These are phyloP conservation scores for Telmatherina bonti DNA, from an alignment of 2,797 vertebrate genomes.

Conservation along the genomic window DNA sequence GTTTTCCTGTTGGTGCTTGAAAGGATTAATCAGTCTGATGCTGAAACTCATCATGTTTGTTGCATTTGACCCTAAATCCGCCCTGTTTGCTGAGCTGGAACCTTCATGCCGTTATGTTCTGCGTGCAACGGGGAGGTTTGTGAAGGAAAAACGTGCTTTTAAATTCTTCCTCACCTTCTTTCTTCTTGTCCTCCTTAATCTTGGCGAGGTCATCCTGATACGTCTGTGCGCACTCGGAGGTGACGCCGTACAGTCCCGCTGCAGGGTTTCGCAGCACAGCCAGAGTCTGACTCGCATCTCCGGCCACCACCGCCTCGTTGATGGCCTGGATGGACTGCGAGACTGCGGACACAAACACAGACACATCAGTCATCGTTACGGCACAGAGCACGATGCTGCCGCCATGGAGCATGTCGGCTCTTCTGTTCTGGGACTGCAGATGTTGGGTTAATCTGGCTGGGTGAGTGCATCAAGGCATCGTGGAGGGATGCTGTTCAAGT, in stretches of 20 bases:
- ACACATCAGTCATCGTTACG: neutral
- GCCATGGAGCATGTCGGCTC: no score
- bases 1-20: neutral
- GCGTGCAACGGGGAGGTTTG: neutral
- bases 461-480: no score
- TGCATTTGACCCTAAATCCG: neutral
- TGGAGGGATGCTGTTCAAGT: no score
- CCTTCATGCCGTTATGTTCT: neutral
- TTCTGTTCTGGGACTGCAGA: no score
- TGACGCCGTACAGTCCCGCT: slow-evolving; percentile 93
- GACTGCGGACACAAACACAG: slow-evolving; percentile 75
- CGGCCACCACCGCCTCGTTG: slow-evolving; percentile 90
- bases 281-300: slow-evolving; percentile 86
- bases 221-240: slow-evolving; percentile 89
- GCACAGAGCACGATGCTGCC: no score
- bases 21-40: neutral
- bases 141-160: neutral
- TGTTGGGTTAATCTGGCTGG: no score
- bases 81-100: neutral
- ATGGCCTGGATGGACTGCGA: slow-evolving; percentile 91
- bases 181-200: slow-evolving; percentile 83
- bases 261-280: slow-evolving; percentile 86
- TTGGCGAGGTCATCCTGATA: slow-evolving; percentile 90
- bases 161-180: slow-evolving; percentile 80
- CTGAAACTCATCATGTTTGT: neutral